Conservation (phyloP, 2,888 invertebrate genomes). For the Limnephilus lunatus region DNA sequence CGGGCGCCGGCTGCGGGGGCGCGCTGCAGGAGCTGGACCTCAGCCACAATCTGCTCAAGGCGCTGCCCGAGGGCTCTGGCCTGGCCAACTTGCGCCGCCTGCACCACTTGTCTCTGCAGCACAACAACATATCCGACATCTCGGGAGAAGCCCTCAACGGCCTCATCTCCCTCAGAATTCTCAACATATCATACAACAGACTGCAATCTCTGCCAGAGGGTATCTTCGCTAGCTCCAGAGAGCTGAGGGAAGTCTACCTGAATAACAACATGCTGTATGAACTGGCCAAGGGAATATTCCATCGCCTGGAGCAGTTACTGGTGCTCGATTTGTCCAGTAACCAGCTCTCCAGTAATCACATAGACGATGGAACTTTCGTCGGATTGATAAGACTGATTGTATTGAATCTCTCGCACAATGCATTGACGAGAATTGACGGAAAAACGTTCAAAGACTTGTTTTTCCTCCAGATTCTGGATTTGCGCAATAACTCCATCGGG, state of each 20-base stretch:
- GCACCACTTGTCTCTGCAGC: conserved; percentile 87
- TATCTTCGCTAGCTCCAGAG: conserved; percentile 88
- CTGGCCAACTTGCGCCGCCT: conserved; percentile 86
- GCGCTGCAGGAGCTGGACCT: conserved; percentile 88
- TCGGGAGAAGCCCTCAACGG: conserved; percentile 88
- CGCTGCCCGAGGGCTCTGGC: conserved; percentile 85
- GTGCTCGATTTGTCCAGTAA: conserved; percentile 91
- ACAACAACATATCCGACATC: conserved; percentile 89
- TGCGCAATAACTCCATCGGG: conserved; percentile 92
- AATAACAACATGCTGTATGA: conserved; percentile 91
- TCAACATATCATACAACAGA: conserved; percentile 92
- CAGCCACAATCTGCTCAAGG: conserved; percentile 87
- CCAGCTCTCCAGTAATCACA: conserved; percentile 89
- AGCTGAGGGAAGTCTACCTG: conserved; percentile 88
- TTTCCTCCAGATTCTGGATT: conserved; percentile 89
- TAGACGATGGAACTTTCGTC: conserved; percentile 90
- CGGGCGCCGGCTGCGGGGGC: conserved; percentile 77
- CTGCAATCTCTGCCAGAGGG: conserved; percentile 89
- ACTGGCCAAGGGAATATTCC: conserved; percentile 89
- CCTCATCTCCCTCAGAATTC: conserved; percentile 85
- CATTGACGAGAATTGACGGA: conserved; percentile 89
- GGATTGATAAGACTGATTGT: conserved; percentile 91
- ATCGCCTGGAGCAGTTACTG: conserved; percentile 88
- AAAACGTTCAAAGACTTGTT: conserved; percentile 92
- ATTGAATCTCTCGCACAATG: conserved; percentile 90